Conservation (phyloP, 2,888 invertebrate genomes). For the Tipula unca region DNA sequence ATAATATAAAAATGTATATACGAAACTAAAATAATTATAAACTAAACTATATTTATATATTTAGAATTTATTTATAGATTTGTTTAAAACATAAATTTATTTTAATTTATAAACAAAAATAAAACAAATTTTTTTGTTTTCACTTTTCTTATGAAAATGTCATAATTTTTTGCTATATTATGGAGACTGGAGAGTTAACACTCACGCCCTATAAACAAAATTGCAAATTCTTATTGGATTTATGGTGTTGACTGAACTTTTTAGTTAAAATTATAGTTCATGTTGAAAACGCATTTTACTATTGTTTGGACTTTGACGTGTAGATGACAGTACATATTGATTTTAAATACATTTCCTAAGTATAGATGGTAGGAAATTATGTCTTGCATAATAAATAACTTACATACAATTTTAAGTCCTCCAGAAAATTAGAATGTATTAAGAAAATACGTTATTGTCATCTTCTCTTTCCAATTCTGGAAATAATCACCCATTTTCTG, state of each 20-base stretch:
- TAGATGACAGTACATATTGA: not conserved
- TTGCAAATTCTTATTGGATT: not conserved
- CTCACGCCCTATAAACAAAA: not conserved
- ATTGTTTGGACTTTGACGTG: not conserved
- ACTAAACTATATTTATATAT: not conserved
- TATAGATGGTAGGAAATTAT: not conserved
- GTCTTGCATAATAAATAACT: not conserved
- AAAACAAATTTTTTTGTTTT: not conserved
- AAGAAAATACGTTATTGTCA: no score
- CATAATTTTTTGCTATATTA: not conserved
- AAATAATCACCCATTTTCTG: no score
- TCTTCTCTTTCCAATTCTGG: no score
- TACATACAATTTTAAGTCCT: no score
- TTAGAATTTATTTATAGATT: not conserved
- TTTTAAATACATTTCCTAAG: not conserved
- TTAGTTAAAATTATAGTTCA: not conserved
- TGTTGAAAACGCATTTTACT: not conserved
- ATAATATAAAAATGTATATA: not conserved
- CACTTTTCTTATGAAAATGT: not conserved
- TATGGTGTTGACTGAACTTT: not conserved
- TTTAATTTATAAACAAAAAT: not conserved
- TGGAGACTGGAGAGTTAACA: not conserved
- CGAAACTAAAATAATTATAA: not conserved
- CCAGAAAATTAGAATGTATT: no score
- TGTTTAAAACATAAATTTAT: not conserved